These are phyloP conservation scores for Muscina levida DNA, from an alignment of 2,888 invertebrate species.

Conservation along the genomic window DNA sequence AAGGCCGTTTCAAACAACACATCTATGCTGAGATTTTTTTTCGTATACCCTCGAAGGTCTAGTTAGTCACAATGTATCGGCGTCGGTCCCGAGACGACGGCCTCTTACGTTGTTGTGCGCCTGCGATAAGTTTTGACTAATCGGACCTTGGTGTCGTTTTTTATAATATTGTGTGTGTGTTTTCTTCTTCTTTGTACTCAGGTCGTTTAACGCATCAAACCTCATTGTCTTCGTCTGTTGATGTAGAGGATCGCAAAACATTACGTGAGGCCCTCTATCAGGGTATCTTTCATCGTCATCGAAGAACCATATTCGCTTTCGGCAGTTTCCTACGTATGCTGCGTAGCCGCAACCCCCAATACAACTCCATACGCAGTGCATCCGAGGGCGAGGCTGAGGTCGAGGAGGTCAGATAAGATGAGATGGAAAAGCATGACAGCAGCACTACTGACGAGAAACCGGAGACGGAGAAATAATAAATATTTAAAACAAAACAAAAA, in stretches of 20 bases:
- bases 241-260: slow-evolving; percentile 86
- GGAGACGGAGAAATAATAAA: neutral
- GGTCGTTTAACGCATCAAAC: slow-evolving; percentile 83
- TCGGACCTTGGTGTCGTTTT: slow-evolving; percentile 39
- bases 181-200: slow-evolving; percentile 64
- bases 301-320: slow-evolving; percentile 87
- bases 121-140: slow-evolving; percentile 42
- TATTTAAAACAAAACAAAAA: no score
- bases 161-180: slow-evolving; percentile 52
- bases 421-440: slow-evolving; percentile 41
- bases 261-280: slow-evolving; percentile 86
- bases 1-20: slow-evolving; percentile 25
- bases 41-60: slow-evolving; percentile 10
- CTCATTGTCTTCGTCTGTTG: slow-evolving; percentile 83
- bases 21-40: slow-evolving; percentile 37
- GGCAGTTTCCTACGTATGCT: slow-evolving; percentile 88
- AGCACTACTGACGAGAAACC: slow-evolving; percentile 20
- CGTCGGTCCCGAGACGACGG: slow-evolving; percentile 34
- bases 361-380: slow-evolving; percentile 85
- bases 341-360: slow-evolving; percentile 87
- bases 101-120: slow-evolving; percentile 30
- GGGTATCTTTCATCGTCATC: slow-evolving; percentile 88
- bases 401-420: slow-evolving; percentile 79
- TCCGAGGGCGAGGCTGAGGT: slow-evolving; percentile 79
- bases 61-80: slow-evolving; percentile 39